Conservation (phyloP, 2,888 invertebrate genomes). For the Actias luna region DNA sequence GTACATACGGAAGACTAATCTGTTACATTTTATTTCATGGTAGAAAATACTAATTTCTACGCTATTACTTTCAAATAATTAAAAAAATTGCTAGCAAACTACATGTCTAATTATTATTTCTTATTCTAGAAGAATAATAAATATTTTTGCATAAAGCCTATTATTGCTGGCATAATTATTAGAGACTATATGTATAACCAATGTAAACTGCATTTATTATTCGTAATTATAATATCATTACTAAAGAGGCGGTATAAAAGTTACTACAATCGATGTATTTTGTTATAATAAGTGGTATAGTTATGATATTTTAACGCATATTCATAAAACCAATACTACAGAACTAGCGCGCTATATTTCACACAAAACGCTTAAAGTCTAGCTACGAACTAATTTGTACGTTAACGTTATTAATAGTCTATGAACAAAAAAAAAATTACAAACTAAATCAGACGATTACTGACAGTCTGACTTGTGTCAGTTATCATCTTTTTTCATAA, state of each 20-base stretch:
- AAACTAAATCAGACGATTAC: background rate
- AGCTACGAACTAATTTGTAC: slow-evolving; percentile 2
- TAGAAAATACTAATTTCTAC: background rate
- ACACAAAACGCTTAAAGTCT: background rate
- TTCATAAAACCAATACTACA: background rate
- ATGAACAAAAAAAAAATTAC: background rate
- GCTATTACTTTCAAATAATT: background rate
- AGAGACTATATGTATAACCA: background rate
- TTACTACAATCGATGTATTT: slow-evolving; percentile 1
- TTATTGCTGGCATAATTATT: background rate
- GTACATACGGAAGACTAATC: slow-evolving; percentile 1
- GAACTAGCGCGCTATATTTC: slow-evolving; percentile 4
- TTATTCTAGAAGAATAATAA: background rate
- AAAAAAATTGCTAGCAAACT: background rate
- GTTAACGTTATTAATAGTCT: background rate
- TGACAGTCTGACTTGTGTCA: too few relatives aligned
- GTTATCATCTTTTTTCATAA: background rate
- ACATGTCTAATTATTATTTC: background rate
- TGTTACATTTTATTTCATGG: background rate
- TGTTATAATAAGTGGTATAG: background rate
- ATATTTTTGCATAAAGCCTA: background rate
- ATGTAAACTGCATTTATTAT: slow-evolving; percentile 3
- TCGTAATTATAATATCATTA: background rate
- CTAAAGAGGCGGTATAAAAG: slow-evolving; percentile 3
- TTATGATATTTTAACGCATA: background rate